Evolutionary conservation across 2,113 vertebrate species (phyloP).

Genomic region (Cyanistes caeruleus): DNA sequence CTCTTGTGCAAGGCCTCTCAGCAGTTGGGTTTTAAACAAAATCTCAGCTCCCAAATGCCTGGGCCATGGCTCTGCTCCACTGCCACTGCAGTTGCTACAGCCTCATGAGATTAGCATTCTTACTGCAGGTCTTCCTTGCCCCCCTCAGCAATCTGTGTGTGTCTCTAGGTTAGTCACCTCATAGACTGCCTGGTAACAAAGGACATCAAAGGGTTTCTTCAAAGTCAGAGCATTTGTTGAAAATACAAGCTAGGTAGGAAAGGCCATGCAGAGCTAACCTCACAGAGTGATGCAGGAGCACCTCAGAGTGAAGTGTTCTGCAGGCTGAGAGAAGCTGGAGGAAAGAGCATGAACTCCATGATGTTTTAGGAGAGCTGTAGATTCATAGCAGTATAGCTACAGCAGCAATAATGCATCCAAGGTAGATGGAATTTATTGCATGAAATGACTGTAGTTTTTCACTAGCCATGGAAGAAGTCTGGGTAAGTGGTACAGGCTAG

Average conservation of each 20-base stretch:
- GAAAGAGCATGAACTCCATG: not conserved
- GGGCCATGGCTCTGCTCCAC: not conserved
- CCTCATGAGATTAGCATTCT: not conserved
- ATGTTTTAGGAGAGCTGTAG: not conserved
- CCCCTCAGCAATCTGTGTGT: not conserved
- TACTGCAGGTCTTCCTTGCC: not conserved
- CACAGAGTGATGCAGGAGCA: not conserved
- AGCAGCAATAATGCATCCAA: not conserved
- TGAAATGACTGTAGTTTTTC: not conserved
- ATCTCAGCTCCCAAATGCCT: not conserved
- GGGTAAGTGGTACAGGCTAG: not conserved
- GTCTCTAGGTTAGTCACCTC: not conserved
- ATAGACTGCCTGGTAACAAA: not conserved
- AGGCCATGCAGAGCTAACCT: not conserved
- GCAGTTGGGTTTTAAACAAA: not conserved
- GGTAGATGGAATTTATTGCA: not conserved
- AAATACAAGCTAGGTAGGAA: not conserved
- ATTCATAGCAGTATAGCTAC: not conserved
- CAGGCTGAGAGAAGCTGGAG: not conserved
- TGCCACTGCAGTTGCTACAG: fast-evolving
- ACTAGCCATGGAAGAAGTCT: not conserved
- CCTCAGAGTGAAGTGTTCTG: not conserved
- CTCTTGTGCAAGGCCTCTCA: not conserved
- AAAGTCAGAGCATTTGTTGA: not conserved
- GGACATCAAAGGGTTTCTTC: not conserved